Evolutionary conservation across 2,113 vertebrate species (phyloP).

Genomic region (Nibea coibor): DNA sequence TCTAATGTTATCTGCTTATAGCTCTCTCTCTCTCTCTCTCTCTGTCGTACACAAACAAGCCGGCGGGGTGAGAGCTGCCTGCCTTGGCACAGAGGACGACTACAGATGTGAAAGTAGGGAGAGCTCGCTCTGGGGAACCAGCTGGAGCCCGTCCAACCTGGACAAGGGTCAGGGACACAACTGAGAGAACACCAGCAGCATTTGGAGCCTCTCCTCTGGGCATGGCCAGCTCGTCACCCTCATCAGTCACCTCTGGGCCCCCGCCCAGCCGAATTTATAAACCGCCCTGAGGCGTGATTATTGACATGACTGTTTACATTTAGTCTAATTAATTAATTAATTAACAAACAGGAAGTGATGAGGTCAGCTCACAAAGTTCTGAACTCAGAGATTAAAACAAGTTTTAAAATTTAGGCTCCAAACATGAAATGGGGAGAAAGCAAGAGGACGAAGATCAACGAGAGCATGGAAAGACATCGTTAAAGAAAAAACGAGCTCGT

Average conservation of each 20-base stretch:
- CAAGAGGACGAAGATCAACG: too few species aligned
- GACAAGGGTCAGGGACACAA: conserved; percentile 65
- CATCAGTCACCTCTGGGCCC: conserved; percentile 15
- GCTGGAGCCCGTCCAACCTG: conserved; percentile 70
- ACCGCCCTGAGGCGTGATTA: background rate
- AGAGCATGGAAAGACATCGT: too few species aligned
- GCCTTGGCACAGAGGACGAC: conserved; percentile 39
- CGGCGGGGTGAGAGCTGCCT: conserved; percentile 27
- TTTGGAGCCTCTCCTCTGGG: conserved; percentile 45
- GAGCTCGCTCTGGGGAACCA: conserved; percentile 35
- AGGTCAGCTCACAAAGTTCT: too few species aligned
- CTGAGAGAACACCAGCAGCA: conserved; percentile 52
- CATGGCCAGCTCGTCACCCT: conserved; percentile 2
- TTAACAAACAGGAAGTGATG: too few species aligned
- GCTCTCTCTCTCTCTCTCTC: background rate
- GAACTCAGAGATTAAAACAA: background rate
- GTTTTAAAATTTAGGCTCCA: too few species aligned
- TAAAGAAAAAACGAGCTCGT: too few species aligned
- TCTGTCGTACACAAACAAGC: background rate
- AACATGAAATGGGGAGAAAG: too few species aligned
- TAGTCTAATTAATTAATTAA: too few species aligned
- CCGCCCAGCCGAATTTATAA: background rate
- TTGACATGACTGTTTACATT: conserved; percentile 20
- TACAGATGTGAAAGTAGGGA: conserved; percentile 65
- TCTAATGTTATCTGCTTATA: conserved; percentile 12